A percentile compares a stretch with the other conserved stretches of the same genome.
phyloP scores from a whole-genome alignment of 1,140 invertebrate genomes.

The Trichomalopsis sarcophagae region DNA sequence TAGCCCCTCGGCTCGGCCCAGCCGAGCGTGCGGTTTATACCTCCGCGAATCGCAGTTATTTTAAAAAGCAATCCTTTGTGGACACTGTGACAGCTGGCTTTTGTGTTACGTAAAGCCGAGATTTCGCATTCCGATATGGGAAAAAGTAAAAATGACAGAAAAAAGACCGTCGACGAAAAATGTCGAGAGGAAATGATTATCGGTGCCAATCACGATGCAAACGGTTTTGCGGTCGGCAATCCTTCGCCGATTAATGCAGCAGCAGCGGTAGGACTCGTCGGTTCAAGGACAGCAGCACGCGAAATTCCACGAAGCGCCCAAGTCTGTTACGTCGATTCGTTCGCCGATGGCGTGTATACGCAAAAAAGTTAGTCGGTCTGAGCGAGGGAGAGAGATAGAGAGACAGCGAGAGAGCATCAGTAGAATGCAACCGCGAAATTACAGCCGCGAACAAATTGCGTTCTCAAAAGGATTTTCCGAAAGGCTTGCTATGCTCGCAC shows the following conservation, averaged over 20 bases:
- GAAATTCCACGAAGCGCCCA: not conserved
- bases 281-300: not conserved
- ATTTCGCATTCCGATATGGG: not conserved
- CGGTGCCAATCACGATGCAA: conserved; percentile 24
- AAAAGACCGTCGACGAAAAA: too few species aligned
- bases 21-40: conserved; percentile 33
- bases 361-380: not conserved
- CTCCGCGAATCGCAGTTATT: conserved; percentile 28
- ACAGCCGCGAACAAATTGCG: conserved; percentile 15
- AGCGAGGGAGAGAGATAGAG: not conserved
- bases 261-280: not conserved
- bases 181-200: not conserved
- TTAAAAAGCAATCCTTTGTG: conserved; percentile 21
- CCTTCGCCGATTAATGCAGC: not conserved
- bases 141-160: not conserved
- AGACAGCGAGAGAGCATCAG: not conserved
- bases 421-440: conserved; percentile 33
- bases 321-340: not conserved
- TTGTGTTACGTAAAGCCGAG: not conserved
- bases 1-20: not conserved
- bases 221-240: conserved; percentile 9
- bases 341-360: not conserved
- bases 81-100: not conserved
- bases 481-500: not conserved
- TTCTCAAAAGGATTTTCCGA: conserved; percentile 26